Percentiles rank a stretch among this genome's conserved stretches.
Evolutionary conservation across 2,113 vertebrate species (phyloP).

Genomic region (Scatophagus argus): DNA sequence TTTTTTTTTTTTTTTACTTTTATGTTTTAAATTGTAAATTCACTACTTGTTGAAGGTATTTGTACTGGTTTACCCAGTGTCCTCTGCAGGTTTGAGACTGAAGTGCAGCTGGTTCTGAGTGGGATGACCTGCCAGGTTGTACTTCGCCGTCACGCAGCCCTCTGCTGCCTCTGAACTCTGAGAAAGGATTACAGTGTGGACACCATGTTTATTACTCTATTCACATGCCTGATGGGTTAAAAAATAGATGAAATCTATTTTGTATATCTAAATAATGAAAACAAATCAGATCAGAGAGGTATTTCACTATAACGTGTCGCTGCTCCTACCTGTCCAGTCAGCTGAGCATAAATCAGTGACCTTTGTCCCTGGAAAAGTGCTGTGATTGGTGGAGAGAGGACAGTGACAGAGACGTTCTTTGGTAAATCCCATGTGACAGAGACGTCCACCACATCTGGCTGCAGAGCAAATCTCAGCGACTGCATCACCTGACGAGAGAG

Average conservation of each 20-base stretch:
- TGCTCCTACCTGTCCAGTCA: slow-evolving; percentile 74
- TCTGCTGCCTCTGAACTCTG: slow-evolving; percentile 62
- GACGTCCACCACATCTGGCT: slow-evolving; percentile 75
- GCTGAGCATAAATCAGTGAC: slow-evolving; percentile 78
- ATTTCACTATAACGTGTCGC: not conserved
- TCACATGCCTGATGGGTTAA: no score
- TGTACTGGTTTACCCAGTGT: slow-evolving; percentile 71
- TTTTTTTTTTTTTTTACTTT: no score
- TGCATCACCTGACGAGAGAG: slow-evolving; percentile 70
- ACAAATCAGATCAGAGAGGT: not conserved
- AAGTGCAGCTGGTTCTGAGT: slow-evolving; percentile 71
- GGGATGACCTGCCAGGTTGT: slow-evolving; percentile 72
- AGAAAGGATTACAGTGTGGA: not conserved
- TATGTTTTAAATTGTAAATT: no score
- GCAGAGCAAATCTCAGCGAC: slow-evolving; percentile 78
- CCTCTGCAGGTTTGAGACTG: slow-evolving; percentile 64
- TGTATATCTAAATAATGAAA: no score
- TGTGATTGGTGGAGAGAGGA: slow-evolving; percentile 75
- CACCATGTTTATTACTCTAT: no score
- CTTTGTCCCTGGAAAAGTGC: slow-evolving; percentile 80
- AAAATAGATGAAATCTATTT: no score
- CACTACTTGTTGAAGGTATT: no score
- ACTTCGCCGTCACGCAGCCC: slow-evolving; percentile 74
- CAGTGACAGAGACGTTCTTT: slow-evolving; percentile 65
- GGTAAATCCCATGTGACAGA: slow-evolving; percentile 77